These are phyloP conservation scores for Sialis fuliginosa DNA, from an alignment of 2,888 invertebrate genomes.

Conservation along the genomic window DNA sequence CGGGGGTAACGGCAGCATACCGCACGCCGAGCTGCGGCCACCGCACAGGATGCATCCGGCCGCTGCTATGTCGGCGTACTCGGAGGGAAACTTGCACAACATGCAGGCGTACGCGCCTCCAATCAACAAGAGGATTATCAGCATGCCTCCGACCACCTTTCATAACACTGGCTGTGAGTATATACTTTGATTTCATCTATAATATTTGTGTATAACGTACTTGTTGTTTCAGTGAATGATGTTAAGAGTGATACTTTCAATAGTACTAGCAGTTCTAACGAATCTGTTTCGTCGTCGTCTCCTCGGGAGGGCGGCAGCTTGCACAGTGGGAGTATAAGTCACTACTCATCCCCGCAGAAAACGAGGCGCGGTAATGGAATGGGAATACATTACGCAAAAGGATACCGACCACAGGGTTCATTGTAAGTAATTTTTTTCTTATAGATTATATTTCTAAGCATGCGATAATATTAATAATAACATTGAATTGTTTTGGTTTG, in stretches of 20 bases:
- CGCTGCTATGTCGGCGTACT: slow-evolving; percentile 21
- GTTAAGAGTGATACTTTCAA: slow-evolving; percentile 15
- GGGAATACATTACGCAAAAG: slow-evolving; percentile 27
- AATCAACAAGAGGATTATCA: slow-evolving; percentile 9
- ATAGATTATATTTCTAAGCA: too few species aligned
- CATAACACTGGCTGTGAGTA: slow-evolving; percentile 4
- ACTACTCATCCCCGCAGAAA: slow-evolving; percentile 28
- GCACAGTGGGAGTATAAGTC: slow-evolving; percentile 11
- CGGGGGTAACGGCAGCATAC: slow-evolving; percentile 14
- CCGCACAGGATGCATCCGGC: slow-evolving; percentile 11
- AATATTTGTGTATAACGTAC: not conserved
- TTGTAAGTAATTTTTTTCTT: slow-evolving; percentile 23
- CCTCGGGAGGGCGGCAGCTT: slow-evolving; percentile 29
- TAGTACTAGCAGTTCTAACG: slow-evolving; percentile 64
- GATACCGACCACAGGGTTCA: slow-evolving; percentile 27
- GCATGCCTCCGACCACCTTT: not conserved
- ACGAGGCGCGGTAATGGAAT: slow-evolving; percentile 33
- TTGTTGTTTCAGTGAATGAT: slow-evolving; percentile 1
- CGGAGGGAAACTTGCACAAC: slow-evolving; percentile 26
- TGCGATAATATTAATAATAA: too few species aligned
- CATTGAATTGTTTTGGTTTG: too few species aligned
- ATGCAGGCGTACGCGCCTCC: slow-evolving; percentile 23
- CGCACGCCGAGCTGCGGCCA: slow-evolving; percentile 16
- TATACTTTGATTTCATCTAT: not conserved
- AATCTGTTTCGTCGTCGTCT: slow-evolving; percentile 60